A percentile compares a stretch with the other conserved stretches of the same genome.
Evolutionary conservation across 2,888 invertebrate species (phyloP).

Genomic region (Piscicola geometra): DNA sequence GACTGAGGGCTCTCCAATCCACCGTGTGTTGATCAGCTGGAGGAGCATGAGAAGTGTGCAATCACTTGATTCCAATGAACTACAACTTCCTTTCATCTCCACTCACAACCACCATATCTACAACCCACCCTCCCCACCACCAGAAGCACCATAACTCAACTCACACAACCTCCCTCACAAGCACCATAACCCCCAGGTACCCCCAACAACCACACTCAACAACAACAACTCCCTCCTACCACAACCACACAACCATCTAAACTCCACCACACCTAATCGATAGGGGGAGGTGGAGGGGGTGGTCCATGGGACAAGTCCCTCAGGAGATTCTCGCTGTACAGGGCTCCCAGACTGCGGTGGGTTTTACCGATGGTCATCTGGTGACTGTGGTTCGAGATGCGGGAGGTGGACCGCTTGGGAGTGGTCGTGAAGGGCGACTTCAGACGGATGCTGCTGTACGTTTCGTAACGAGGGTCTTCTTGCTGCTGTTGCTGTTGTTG

Average conservation of each 20-base stretch:
- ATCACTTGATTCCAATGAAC: too few species aligned
- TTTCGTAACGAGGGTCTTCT: constrained; percentile 27
- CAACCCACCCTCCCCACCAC: too few species aligned
- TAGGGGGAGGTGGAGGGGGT: constrained; percentile 29
- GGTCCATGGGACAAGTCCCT: constrained; percentile 29
- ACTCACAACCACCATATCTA: too few species aligned
- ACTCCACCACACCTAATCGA: constrained; percentile 3
- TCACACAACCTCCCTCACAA: not conserved
- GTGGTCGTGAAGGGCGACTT: constrained; percentile 5
- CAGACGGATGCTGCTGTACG: constrained; percentile 27
- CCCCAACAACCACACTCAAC: not conserved
- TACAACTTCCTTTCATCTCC: too few species aligned
- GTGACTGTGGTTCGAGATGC: constrained; percentile 9
- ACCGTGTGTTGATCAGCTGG: too few species aligned
- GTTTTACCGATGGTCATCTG: constrained; percentile 27
- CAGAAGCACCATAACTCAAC: not conserved
- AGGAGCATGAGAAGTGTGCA: too few species aligned
- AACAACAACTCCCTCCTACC: not conserved
- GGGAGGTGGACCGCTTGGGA: constrained; percentile 16
- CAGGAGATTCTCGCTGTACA: constrained; percentile 33
- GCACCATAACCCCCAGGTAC: not conserved
- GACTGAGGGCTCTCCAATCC: too few species aligned
- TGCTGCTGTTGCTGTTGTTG: constrained; percentile 1
- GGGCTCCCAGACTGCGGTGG: constrained; percentile 27
- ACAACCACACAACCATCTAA: constrained; percentile 17